Evolutionary conservation across 2,888 invertebrate genomes (phyloP).

Genomic region (Lycia hirtaria): DNA sequence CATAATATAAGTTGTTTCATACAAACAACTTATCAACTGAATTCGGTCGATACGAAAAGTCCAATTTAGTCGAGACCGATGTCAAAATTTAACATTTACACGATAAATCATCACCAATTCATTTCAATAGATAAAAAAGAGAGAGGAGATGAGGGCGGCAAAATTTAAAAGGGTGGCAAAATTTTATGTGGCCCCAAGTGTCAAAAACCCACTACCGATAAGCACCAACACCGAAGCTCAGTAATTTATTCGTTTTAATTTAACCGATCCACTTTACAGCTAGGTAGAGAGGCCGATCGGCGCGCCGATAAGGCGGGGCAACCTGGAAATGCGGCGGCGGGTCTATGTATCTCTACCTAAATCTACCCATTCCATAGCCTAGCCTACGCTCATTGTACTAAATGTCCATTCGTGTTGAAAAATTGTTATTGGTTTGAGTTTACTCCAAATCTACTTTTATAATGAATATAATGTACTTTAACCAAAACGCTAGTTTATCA

Average conservation of each 20-base stretch:
- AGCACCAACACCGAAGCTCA: background rate
- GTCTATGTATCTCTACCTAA: constrained; percentile 42
- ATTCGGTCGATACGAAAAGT: too few relatives aligned
- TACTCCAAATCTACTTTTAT: background rate
- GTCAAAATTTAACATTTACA: too few relatives aligned
- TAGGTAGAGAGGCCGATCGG: background rate
- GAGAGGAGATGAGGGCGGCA: too few relatives aligned
- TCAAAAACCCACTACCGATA: background rate
- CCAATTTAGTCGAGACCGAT: too few relatives aligned
- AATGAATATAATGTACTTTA: too few relatives aligned
- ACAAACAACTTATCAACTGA: too few relatives aligned
- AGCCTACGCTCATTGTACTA: background rate
- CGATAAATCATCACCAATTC: too few relatives aligned
- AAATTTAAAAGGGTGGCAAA: too few relatives aligned
- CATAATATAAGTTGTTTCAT: too few relatives aligned
- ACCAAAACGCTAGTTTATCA: too few relatives aligned
- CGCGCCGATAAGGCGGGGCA: constrained; percentile 1
- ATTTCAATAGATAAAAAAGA: too few relatives aligned
- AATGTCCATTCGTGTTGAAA: background rate
- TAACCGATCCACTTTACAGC: background rate
- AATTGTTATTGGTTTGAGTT: background rate
- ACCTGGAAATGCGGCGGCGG: constrained; percentile 39
- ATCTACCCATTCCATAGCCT: constrained; percentile 34
- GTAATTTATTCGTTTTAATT: background rate
- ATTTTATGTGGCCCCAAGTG: too few relatives aligned